These are phyloP conservation scores for Drosophila parthenogenetica DNA, from an alignment of 2,888 invertebrate species.

Conservation along the genomic window DNA sequence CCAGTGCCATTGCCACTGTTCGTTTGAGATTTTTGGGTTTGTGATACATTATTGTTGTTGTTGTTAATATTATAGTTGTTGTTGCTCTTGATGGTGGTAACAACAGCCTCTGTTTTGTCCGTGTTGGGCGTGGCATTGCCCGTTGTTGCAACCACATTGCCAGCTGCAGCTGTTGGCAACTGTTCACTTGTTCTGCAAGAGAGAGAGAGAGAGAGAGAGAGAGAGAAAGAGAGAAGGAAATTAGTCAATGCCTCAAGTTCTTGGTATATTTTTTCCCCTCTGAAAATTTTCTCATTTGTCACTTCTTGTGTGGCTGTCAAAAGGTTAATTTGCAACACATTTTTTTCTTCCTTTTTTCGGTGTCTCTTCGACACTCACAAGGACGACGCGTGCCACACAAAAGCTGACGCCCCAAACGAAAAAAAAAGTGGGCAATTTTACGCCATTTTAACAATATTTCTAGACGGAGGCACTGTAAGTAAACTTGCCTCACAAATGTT, in stretches of 20 bases:
- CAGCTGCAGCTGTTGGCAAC: constrained; percentile 54
- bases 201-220: not conserved
- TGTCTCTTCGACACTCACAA: constrained; percentile 17
- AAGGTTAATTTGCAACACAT: constrained; percentile 81
- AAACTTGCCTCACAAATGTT: constrained; percentile 62
- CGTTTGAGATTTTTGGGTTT: constrained; percentile 63
- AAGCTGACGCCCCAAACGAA: constrained; percentile 52
- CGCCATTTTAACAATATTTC: constrained; percentile 80
- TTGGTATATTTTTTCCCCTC: not conserved
- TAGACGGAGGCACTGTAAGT: constrained; percentile 28
- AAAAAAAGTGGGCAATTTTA: constrained; percentile 72
- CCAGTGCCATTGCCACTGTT: constrained; percentile 55
- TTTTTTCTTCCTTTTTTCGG: constrained; percentile 33
- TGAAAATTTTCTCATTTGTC: constrained; percentile 51
- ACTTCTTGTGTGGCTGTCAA: constrained; percentile 65
- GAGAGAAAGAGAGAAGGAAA: not conserved
- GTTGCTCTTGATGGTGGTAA: constrained; percentile 36
- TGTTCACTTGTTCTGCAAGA: constrained; percentile 71
- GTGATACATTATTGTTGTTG: constrained; percentile 56
- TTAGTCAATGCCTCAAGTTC: constrained; percentile 8
- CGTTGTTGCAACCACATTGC: constrained; percentile 31
- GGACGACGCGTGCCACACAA: constrained; percentile 45
- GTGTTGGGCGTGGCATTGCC: constrained; percentile 38
- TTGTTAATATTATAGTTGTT: constrained; percentile 45
- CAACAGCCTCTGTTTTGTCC: constrained; percentile 41